These are phyloP conservation scores for Drosophila limbata DNA, from an alignment of 2,888 invertebrate species.

Conservation along the genomic window DNA sequence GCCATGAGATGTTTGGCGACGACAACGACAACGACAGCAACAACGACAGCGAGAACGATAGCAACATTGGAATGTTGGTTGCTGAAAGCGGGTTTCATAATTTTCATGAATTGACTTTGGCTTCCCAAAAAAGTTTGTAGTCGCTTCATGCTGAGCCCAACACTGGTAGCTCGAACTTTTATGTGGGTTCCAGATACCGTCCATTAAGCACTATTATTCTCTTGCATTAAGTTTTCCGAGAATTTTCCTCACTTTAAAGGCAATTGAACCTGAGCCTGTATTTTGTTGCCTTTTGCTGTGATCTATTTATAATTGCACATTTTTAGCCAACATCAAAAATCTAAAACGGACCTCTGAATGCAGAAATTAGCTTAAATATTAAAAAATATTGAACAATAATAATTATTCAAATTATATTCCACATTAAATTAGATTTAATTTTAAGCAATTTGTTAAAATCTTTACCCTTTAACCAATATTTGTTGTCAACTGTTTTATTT, in stretches of 20 bases:
- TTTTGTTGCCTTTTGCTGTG: neutral
- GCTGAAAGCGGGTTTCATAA: constrained; percentile 56
- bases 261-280: neutral
- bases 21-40: constrained; percentile 35
- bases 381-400: too few relatives aligned
- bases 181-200: constrained; percentile 23
- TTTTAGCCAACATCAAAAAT: too few relatives aligned
- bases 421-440: too few relatives aligned
- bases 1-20: constrained; percentile 52
- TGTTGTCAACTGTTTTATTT: too few relatives aligned
- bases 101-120: constrained; percentile 60
- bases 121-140: constrained; percentile 22
- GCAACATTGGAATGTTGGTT: constrained; percentile 60
- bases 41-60: constrained; percentile 33
- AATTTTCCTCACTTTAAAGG: neutral
- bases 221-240: constrained; percentile 6
- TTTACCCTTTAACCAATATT: too few relatives aligned
- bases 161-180: constrained; percentile 35
- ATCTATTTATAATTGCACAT: neutral
- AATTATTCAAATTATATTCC: too few relatives aligned
- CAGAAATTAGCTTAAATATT: too few relatives aligned
- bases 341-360: too few relatives aligned
- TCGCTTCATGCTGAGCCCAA: constrained; percentile 13
- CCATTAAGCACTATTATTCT: constrained; percentile 6
- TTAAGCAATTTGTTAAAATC: too few relatives aligned